A percentile compares a stretch with the other conserved stretches of the same genome.
Evolutionary conservation across 1,140 invertebrate genomes (phyloP).

Genomic region (Caenorhabditis inopinata): DNA sequence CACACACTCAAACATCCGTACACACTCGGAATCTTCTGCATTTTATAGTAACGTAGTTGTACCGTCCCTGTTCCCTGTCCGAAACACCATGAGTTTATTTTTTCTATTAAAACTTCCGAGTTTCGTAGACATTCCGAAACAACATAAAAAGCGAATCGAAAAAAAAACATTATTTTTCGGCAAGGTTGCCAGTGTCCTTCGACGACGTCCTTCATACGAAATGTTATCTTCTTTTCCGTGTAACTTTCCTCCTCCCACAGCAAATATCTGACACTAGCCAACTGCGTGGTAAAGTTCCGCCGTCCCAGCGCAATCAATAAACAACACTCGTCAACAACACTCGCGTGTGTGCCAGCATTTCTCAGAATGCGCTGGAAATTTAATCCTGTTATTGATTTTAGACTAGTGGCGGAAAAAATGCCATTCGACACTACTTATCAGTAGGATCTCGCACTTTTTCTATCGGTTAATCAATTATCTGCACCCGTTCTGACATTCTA

Average conservation of each 20-base stretch:
- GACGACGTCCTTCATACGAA: conserved; percentile 4
- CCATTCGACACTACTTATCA: background rate
- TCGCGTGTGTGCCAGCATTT: too few species aligned
- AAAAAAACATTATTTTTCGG: background rate
- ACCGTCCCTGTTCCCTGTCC: too few species aligned
- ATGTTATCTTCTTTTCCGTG: background rate
- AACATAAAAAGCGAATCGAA: background rate
- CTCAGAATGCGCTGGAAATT: too few species aligned
- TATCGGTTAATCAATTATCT: conserved; percentile 21
- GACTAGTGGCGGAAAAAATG: too few species aligned
- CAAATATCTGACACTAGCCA: background rate
- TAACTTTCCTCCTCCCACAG: background rate
- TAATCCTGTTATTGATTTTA: too few species aligned
- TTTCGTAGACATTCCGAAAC: too few species aligned
- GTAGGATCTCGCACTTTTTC: background rate
- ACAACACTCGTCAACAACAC: background rate
- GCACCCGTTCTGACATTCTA: background rate
- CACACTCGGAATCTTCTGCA: too few species aligned
- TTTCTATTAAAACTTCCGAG: too few species aligned
- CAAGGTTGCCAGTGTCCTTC: too few species aligned
- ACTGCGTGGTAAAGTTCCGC: background rate
- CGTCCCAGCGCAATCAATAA: background rate
- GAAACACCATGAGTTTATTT: too few species aligned
- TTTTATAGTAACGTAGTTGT: too few species aligned
- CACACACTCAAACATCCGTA: too few species aligned